Conservation (phyloP, 92 coral and sea anemone species). For the Zoanthus sociatus region DNA sequence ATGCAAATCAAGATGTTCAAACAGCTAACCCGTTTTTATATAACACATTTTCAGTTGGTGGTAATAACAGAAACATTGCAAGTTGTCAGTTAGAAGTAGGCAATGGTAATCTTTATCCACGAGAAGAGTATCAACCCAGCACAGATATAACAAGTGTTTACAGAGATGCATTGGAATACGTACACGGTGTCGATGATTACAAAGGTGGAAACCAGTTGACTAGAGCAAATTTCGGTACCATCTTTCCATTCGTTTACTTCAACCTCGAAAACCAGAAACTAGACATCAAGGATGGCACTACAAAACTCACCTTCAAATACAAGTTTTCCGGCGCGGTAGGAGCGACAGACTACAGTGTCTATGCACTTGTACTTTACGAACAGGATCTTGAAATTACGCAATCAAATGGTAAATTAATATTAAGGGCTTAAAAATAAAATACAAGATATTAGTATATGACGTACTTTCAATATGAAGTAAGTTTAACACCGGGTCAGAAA, state of each 20-base stretch:
- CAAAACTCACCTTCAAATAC: neutral
- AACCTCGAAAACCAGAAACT: slow-evolving; percentile 6
- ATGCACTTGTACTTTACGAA: neutral
- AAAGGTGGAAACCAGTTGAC: neutral
- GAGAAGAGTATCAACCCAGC: neutral
- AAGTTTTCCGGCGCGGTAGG: neutral
- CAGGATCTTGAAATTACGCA: neutral
- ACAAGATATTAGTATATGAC: neutral
- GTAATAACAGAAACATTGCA: neutral
- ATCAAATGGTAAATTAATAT: neutral
- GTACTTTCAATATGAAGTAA: too few species aligned
- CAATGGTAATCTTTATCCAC: neutral
- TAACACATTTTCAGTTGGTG: slow-evolving; percentile 22
- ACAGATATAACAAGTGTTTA: slow-evolving; percentile 19
- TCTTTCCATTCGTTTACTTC: neutral
- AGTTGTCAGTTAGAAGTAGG: slow-evolving; percentile 27
- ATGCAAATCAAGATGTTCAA: slow-evolving; percentile 38
- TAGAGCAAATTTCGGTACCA: neutral
- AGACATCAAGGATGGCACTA: neutral
- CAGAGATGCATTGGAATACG: neutral
- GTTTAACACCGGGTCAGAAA: too few species aligned
- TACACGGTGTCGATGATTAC: neutral
- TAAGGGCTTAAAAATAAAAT: neutral
- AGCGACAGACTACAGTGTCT: slow-evolving; percentile 1
- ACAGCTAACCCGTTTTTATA: slow-evolving; percentile 37